A percentile compares a stretch with the other conserved stretches of the same genome.
Evolutionary conservation across 2,888 invertebrate genomes (phyloP).

Genomic region (Gonocerus acuteangulatus): DNA sequence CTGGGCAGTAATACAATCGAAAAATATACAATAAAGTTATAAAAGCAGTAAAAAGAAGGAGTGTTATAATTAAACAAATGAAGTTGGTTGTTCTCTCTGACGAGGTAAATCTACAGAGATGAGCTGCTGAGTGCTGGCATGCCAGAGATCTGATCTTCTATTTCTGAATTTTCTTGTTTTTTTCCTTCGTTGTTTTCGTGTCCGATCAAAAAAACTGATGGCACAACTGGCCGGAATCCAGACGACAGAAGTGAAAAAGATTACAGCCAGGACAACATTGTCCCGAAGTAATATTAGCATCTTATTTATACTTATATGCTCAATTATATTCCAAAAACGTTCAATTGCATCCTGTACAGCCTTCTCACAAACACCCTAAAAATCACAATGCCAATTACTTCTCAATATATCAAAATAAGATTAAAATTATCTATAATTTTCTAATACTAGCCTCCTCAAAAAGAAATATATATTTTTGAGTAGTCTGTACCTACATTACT

Average conservation of each 20-base stretch:
- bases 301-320: constrained; percentile 90
- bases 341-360: constrained; percentile 91
- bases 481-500: constrained; percentile 59
- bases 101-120: neutral
- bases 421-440: neutral
- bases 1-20: neutral
- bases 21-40: neutral
- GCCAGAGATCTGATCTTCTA: neutral
- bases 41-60: neutral
- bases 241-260: constrained; percentile 76
- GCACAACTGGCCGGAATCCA: constrained; percentile 93
- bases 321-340: constrained; percentile 94
- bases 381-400: neutral
- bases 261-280: constrained; percentile 88
- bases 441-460: neutral
- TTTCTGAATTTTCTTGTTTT: neutral
- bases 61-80: neutral
- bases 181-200: constrained; percentile 50
- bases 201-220: constrained; percentile 66
- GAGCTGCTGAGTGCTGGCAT: neutral
- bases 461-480: neutral
- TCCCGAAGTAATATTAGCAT: constrained; percentile 80
- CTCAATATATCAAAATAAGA: neutral
- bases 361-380: constrained; percentile 85
- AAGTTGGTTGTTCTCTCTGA: neutral